Base-by-base conservation (phyloP, 2,113 vertebrate species). In the Cichladusa arquata region DNA sequence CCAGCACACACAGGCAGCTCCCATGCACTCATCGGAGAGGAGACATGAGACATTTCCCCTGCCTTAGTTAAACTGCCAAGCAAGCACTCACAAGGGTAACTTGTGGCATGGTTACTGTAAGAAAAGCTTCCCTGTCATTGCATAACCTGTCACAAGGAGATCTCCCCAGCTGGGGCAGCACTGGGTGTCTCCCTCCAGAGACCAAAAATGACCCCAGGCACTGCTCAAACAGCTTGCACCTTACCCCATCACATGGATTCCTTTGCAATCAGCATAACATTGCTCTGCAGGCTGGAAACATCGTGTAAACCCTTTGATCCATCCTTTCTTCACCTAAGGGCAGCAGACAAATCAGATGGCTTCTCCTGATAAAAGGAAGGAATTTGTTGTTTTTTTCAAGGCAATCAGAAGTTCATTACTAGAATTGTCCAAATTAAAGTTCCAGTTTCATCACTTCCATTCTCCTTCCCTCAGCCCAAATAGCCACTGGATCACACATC, bases 341-440 rank as follows among this genome's bases (percentile, higher is more conserved):
- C 93, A 96, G 69, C 94, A 96, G 94, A 96, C 95, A 88, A 93
- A 94, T 96, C 92, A 95, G 95, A 94, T 90, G 76, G 73, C 64
- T 96, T 96, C 82, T 80, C 33, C 60, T 79, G 95, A 96, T 96
- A 96, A 73, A 38, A 50, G 57, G 78, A 77, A 95, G 82, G 96
- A 96, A 96, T 97, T 94, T 48, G 70, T 79, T 94, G 66, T 42
- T 94, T 84, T 90, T 81, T 83, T 24, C 80, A 90, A 83, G 64
- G 29, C 76, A 83, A 96, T 90, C 69, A 92, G 69, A 96, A 97
- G 88, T 94, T 96, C 86, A 92, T 94, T 95, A 94, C 61, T 95
- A 76, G 48, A 91, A 80, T 65, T 86, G 73, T 95, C 53, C 86
- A 81, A 90, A 92, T 83, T 77, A 88, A 95, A 81, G 83, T 76